phyloP scores from a whole-genome alignment of 30 jellyfish, hydroid and myxozoan species.

The Phacellophora camtschatica region DNA sequence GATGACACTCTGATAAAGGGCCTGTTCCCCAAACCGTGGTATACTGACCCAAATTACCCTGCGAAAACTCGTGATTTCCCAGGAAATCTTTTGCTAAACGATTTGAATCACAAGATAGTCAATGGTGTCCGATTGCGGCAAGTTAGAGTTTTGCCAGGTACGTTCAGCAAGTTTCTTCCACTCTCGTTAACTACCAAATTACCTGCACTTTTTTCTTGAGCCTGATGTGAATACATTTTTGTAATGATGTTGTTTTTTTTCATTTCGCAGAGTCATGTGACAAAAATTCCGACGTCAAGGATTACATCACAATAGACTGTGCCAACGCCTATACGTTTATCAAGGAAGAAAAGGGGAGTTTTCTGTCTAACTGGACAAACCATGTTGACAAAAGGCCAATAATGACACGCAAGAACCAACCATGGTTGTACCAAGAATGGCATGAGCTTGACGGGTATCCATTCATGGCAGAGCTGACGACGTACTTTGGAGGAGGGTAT shows the following conservation, averaged over 20 bases:
- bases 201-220: too few relatives aligned
- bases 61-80: constrained; percentile 74
- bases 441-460: constrained; percentile 94
- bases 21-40: constrained; percentile 88
- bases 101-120: constrained; percentile 81
- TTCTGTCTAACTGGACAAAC: constrained; percentile 68
- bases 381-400: constrained; percentile 23
- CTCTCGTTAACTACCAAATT: too few relatives aligned
- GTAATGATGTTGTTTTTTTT: too few relatives aligned
- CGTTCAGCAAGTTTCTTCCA: not conserved
- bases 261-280: constrained; percentile 74
- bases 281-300: constrained; percentile 40
- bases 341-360: constrained; percentile 54
- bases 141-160: constrained; percentile 85
- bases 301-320: constrained; percentile 72
- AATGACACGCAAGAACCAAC: constrained; percentile 64
- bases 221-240: too few relatives aligned
- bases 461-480: constrained; percentile 81
- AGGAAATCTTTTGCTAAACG: constrained; percentile 80
- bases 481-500: constrained; percentile 97
- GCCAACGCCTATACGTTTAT: constrained; percentile 48
- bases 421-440: constrained; percentile 95
- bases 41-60: constrained; percentile 18
- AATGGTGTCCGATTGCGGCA: constrained; percentile 93
- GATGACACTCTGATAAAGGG: constrained; percentile 49